Evolutionary conservation across 2,888 invertebrate species (phyloP).

Genomic region (Lasius platythorax): DNA sequence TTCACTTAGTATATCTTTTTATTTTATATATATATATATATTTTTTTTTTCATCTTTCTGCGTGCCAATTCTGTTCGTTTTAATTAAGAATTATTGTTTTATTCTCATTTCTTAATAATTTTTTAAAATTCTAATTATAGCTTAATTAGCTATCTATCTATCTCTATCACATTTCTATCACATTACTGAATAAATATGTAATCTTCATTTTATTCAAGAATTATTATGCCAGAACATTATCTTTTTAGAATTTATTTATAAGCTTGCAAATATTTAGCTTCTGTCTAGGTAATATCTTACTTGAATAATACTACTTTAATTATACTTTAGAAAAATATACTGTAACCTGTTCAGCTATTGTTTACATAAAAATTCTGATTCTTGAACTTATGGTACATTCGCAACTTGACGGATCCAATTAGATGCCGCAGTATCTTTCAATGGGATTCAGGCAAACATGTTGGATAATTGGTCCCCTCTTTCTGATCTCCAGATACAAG

Average conservation of each 20-base stretch:
- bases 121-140: not conserved
- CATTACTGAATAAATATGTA: conserved; percentile 2
- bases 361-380: conserved; percentile 18
- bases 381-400: conserved; percentile 3
- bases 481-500: conserved; percentile 55
- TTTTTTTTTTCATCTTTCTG: not conserved
- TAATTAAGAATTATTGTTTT: not conserved
- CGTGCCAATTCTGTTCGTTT: not conserved
- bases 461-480: conserved; percentile 45
- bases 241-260: not conserved
- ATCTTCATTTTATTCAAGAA: not conserved
- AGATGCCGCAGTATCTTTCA: conserved; percentile 22
- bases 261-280: not conserved
- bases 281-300: not conserved
- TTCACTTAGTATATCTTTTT: not conserved
- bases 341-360: not conserved
- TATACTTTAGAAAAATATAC: not conserved
- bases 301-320: conserved; percentile 7
- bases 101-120: not conserved
- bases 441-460: conserved; percentile 33
- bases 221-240: not conserved
- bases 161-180: not conserved
- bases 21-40: not conserved
- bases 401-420: conserved; percentile 31
- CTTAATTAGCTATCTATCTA: conserved; percentile 5